Percentiles rank a stretch among this genome's conserved stretches.
Evolutionary conservation across 1,140 invertebrate genomes (phyloP).

Genomic region (Caenorhabditis remanei): DNA sequence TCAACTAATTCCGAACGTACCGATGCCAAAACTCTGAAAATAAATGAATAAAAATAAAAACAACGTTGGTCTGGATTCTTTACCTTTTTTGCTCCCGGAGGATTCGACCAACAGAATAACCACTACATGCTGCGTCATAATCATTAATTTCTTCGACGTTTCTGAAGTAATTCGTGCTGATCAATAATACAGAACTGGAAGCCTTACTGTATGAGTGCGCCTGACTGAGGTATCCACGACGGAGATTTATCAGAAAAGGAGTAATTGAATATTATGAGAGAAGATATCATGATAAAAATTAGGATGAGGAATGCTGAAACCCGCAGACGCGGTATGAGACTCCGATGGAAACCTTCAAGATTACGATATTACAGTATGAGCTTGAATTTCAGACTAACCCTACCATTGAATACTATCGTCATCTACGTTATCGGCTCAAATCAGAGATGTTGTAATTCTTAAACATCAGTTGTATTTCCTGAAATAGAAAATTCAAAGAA

Average conservation of each 20-base stretch:
- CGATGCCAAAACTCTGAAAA: conserved; percentile 59
- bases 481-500: not conserved
- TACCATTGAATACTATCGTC: conserved; percentile 1
- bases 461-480: conserved; percentile 8
- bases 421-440: conserved; percentile 24
- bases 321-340: not conserved
- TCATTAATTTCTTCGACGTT: not conserved
- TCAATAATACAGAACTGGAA: not conserved
- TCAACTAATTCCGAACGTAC: conserved; percentile 54
- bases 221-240: not conserved
- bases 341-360: not conserved
- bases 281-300: not conserved
- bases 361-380: not conserved
- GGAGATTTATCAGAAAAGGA: conserved; percentile 1
- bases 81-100: conserved; percentile 17
- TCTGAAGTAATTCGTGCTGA: not conserved
- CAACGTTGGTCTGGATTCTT: not conserved
- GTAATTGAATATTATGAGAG: not conserved
- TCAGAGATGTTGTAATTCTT: too few species aligned
- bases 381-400: not conserved
- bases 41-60: not conserved
- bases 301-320: not conserved
- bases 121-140: conserved; percentile 31
- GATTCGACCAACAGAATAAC: conserved; percentile 25
- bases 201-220: not conserved